Conservation (phyloP, 2,113 vertebrate genomes). For the Eclectus roratus region DNA sequence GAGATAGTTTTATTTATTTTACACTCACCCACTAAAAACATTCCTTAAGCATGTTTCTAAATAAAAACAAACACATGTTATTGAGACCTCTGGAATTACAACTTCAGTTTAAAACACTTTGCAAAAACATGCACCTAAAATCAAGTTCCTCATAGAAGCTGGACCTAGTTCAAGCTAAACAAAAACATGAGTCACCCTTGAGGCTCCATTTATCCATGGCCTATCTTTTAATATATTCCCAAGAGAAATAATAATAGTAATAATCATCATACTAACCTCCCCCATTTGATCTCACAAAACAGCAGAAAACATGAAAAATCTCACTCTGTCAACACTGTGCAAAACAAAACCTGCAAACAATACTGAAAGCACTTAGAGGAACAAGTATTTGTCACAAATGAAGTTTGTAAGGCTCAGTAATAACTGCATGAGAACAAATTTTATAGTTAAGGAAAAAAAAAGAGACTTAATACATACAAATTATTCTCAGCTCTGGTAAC, state of each 20-base stretch:
- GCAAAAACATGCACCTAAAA: slow-evolving; percentile 39
- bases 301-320: slow-evolving; percentile 9
- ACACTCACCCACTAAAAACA: slow-evolving; percentile 11
- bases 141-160: slow-evolving; percentile 13
- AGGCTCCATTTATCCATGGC: slow-evolving; percentile 18
- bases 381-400: neutral
- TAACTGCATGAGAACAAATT: neutral
- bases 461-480: neutral
- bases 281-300: neutral
- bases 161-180: slow-evolving; percentile 50
- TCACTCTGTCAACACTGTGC: neutral
- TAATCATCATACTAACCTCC: neutral
- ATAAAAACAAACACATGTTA: slow-evolving; percentile 47
- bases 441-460: neutral
- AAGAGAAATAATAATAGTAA: slow-evolving; percentile 6
- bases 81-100: neutral
- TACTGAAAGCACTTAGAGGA: neutral
- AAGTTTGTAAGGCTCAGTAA: neutral
- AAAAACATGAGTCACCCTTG: slow-evolving; percentile 41
- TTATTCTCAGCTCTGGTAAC: neutral
- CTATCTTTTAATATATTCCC: slow-evolving; percentile 32
- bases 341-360: neutral
- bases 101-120: neutral
- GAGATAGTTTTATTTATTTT: neutral
- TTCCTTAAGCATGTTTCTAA: slow-evolving; percentile 13